phyloP scores from a whole-genome alignment of 2,113 vertebrate species.

The Blennius ocellaris region DNA sequence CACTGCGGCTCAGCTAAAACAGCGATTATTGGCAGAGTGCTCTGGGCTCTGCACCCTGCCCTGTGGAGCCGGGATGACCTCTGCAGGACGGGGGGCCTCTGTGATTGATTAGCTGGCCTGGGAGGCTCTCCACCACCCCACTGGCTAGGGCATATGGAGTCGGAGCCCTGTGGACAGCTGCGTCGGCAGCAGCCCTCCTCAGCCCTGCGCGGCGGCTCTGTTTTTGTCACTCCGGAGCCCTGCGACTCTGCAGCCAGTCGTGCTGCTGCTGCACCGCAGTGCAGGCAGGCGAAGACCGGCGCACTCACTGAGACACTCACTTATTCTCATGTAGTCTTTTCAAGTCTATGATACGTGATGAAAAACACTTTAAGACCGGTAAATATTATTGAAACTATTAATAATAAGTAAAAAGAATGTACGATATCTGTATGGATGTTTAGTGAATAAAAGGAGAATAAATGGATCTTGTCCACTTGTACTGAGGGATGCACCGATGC shows the following conservation, averaged over 20 bases:
- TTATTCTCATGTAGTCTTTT: too few relatives aligned
- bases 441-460: neutral
- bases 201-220: conserved; percentile 23
- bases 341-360: too few relatives aligned
- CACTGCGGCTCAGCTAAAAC: conserved; percentile 67
- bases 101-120: conserved; percentile 83
- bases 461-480: too few relatives aligned
- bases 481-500: neutral
- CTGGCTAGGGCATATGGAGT: conserved; percentile 80
- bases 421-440: neutral
- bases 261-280: neutral
- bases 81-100: conserved; percentile 53
- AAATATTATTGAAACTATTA: too few relatives aligned
- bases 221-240: conserved; percentile 8
- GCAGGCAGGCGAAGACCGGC: neutral
- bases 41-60: conserved; percentile 68
- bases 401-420: neutral
- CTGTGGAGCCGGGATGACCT: conserved; percentile 71
- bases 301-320: neutral
- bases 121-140: conserved; percentile 68
- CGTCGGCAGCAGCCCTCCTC: conserved; percentile 58
- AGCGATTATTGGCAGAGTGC: conserved; percentile 61
- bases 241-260: conserved; percentile 14
- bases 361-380: too few relatives aligned
- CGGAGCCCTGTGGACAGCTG: conserved; percentile 73